These are phyloP conservation scores for Lochmaea crataegi DNA, from an alignment of 2,888 invertebrate species.

Conservation along the genomic window DNA sequence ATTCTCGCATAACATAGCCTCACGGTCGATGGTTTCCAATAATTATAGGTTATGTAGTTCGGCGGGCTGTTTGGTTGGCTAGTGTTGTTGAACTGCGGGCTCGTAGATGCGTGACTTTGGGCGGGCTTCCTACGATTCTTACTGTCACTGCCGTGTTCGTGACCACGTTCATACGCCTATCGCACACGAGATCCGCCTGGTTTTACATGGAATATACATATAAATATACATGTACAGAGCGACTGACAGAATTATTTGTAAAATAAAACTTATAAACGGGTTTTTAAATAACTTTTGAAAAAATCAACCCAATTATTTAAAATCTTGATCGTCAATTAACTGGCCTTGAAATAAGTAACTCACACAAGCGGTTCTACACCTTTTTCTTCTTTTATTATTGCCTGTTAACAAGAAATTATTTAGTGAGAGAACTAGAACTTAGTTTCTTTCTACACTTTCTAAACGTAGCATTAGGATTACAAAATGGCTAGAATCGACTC, in stretches of 20 bases:
- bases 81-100: slow-evolving; percentile 59
- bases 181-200: slow-evolving; percentile 55
- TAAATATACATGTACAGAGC: not conserved
- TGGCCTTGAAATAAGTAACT: no score
- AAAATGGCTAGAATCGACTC: no score
- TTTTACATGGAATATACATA: slow-evolving; percentile 45
- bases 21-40: slow-evolving; percentile 63
- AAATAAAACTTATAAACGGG: not conserved
- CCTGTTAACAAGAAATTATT: no score
- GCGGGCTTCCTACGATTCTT: slow-evolving; percentile 60
- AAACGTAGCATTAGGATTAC: no score
- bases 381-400: no score
- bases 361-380: no score
- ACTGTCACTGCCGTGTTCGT: slow-evolving; percentile 62
- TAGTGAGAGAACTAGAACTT: no score
- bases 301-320: not conserved
- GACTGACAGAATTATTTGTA: not conserved
- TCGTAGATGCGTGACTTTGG: slow-evolving; percentile 62
- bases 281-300: not conserved
- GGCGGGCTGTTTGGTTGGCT: slow-evolving; percentile 60
- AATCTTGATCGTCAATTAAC: not conserved
- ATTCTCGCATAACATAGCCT: slow-evolving; percentile 52
- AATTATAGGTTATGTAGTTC: slow-evolving; percentile 62
- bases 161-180: slow-evolving; percentile 60
- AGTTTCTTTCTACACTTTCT: no score